phyloP scores from a whole-genome alignment of 2,888 invertebrate species.

The Priocnemis perturbator region DNA sequence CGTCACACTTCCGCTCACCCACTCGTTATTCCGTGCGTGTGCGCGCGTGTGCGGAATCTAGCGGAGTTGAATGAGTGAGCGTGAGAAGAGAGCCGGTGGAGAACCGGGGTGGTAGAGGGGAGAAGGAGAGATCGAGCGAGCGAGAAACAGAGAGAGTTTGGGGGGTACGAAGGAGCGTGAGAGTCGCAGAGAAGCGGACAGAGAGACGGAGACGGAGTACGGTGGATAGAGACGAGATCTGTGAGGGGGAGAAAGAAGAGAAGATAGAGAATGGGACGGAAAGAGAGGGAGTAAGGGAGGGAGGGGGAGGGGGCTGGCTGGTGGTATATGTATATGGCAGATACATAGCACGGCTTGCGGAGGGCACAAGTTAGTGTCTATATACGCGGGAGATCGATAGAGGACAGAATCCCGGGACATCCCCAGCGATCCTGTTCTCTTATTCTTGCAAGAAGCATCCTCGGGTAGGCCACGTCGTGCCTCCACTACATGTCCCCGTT shows the following conservation, averaged over 20 bases:
- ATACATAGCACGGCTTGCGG: constrained; percentile 69
- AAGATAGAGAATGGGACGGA: constrained; percentile 12
- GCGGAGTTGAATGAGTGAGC: constrained; percentile 10
- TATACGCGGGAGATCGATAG: constrained; percentile 73
- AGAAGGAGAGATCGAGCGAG: neutral
- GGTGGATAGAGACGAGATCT: neutral
- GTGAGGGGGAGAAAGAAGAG: constrained; percentile 11
- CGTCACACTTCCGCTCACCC: neutral
- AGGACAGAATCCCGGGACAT: constrained; percentile 75
- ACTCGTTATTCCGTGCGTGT: neutral
- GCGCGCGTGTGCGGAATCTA: constrained; percentile 1
- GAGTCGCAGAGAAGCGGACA: constrained; percentile 40
- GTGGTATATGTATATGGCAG: constrained; percentile 55
- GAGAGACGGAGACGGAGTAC: constrained; percentile 21
- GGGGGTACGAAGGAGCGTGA: neutral
- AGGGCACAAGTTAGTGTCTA: constrained; percentile 73
- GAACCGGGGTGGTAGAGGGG: neutral
- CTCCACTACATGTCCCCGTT: constrained; percentile 54
- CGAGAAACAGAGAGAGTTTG: no score
- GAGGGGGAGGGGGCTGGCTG: constrained; percentile 22
- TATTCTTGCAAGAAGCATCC: constrained; percentile 74
- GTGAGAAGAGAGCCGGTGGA: neutral
- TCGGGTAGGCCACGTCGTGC: constrained; percentile 61
- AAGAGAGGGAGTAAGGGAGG: constrained; percentile 19
- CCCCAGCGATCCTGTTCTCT: constrained; percentile 74